Conservation (phyloP, 2,797 vertebrate species). For the Amblyopsis hoosieri region DNA sequence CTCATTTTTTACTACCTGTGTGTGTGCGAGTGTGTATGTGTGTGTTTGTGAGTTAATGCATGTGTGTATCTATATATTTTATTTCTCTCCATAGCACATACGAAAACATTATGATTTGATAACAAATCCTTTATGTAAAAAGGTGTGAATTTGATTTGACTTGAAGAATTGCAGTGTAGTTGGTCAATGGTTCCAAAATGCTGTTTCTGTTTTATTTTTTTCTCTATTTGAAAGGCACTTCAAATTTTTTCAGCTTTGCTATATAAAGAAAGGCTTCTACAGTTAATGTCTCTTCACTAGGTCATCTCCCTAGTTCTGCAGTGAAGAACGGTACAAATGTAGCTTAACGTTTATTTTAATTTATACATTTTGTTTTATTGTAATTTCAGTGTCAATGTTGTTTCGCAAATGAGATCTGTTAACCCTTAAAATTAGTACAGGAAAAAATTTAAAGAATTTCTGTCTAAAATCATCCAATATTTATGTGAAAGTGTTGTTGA, state of each 20-base stretch:
- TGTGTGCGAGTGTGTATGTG: constrained; percentile 72
- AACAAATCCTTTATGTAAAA: constrained; percentile 72
- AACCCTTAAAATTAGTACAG: constrained; percentile 29
- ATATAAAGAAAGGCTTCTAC: constrained; percentile 54
- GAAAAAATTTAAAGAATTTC: background rate
- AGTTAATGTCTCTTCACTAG: constrained; percentile 61
- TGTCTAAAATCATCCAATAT: constrained; percentile 28
- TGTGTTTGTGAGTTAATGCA: no score
- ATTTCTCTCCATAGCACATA: constrained; percentile 83
- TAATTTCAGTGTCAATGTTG: constrained; percentile 7
- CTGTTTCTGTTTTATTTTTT: constrained; percentile 60
- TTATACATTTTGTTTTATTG: background rate
- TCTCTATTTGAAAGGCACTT: constrained; percentile 21
- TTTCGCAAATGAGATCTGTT: background rate
- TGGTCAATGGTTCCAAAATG: constrained; percentile 77
- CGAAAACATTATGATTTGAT: constrained; percentile 71
- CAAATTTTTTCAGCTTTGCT: constrained; percentile 47
- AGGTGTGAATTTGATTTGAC: constrained; percentile 82
- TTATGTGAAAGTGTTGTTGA: constrained; percentile 38
- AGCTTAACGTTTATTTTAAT: constrained; percentile 29
- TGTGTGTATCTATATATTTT: constrained; percentile 43
- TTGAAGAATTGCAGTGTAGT: constrained; percentile 81
- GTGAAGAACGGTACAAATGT: constrained; percentile 77
- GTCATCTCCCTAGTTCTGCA: constrained; percentile 59
- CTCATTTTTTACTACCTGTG: constrained; percentile 83